phyloP scores from a whole-genome alignment of 2,888 invertebrate genomes.

The Cheilosia vernalis region DNA sequence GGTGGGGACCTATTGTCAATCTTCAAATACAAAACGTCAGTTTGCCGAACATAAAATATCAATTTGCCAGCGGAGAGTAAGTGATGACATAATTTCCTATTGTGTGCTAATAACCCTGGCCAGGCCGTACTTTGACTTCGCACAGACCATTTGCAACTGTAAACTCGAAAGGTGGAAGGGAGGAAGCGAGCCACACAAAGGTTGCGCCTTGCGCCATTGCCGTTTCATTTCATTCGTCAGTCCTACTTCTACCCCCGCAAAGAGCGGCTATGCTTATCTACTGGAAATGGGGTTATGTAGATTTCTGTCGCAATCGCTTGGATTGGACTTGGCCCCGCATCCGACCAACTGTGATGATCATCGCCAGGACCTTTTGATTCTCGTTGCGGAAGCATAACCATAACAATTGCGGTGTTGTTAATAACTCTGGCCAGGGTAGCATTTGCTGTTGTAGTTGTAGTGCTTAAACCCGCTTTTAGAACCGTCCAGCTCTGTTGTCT shows the following conservation, averaged over 20 bases:
- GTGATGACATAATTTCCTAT: constrained; percentile 49
- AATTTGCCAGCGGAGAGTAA: constrained; percentile 43
- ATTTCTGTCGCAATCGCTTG: constrained; percentile 30
- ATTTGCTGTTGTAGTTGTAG: constrained; percentile 20
- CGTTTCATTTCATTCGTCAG: constrained; percentile 9
- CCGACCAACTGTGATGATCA: constrained; percentile 26
- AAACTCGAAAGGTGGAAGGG: neutral
- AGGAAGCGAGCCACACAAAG: constrained; percentile 18
- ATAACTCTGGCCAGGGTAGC: constrained; percentile 40
- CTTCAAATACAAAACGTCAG: constrained; percentile 22
- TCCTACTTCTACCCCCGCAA: constrained; percentile 1
- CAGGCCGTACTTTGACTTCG: constrained; percentile 4
- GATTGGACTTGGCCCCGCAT: neutral
- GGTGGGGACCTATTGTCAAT: constrained; percentile 13
- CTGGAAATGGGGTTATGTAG: constrained; percentile 56
- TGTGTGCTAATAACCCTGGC: constrained; percentile 46
- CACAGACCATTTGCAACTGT: constrained; percentile 18
- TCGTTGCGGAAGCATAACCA: constrained; percentile 66
- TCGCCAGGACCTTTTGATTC: constrained; percentile 56
- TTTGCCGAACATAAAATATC: constrained; percentile 51
- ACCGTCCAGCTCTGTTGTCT: constrained; percentile 33
- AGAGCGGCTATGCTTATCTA: constrained; percentile 47
- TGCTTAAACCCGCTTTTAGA: constrained; percentile 57
- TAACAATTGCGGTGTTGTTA: constrained; percentile 70
- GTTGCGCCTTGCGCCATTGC: constrained; percentile 18